A percentile compares a stretch with the other conserved stretches of the same genome.
phyloP scores from a whole-genome alignment of 2,113 vertebrate species.

The Chamaea fasciata region DNA sequence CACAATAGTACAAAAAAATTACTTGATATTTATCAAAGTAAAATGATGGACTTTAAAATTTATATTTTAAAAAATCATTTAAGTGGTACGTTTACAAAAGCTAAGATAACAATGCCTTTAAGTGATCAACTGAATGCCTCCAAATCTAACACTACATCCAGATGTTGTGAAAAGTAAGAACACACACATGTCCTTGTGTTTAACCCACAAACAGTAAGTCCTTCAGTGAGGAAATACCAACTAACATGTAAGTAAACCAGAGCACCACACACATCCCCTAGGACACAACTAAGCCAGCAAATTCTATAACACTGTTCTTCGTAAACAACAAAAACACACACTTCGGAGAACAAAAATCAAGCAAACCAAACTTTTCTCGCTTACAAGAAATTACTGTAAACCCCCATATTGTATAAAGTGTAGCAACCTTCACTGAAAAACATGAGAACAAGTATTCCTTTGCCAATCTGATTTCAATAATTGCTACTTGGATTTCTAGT shows the following conservation, averaged over 20 bases:
- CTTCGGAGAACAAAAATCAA: neutral
- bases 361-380: neutral
- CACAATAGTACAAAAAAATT: neutral
- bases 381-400: neutral
- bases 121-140: neutral
- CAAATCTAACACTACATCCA: neutral
- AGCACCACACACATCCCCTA: neutral
- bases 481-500: neutral
- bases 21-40: neutral
- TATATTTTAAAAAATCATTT: neutral
- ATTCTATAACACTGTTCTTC: neutral
- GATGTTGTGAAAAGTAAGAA: neutral
- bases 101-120: neutral
- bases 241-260: neutral
- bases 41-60: neutral
- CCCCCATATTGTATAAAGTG: neutral
- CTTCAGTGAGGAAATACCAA: neutral
- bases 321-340: neutral
- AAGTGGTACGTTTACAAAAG: neutral
- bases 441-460: neutral
- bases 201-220: neutral
- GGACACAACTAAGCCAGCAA: neutral
- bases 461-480: neutral
- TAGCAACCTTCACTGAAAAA: neutral
- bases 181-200: neutral